phyloP scores from a whole-genome alignment of 37 sponge, comb jelly and placozoan species.

The Ephydatia muelleri region DNA sequence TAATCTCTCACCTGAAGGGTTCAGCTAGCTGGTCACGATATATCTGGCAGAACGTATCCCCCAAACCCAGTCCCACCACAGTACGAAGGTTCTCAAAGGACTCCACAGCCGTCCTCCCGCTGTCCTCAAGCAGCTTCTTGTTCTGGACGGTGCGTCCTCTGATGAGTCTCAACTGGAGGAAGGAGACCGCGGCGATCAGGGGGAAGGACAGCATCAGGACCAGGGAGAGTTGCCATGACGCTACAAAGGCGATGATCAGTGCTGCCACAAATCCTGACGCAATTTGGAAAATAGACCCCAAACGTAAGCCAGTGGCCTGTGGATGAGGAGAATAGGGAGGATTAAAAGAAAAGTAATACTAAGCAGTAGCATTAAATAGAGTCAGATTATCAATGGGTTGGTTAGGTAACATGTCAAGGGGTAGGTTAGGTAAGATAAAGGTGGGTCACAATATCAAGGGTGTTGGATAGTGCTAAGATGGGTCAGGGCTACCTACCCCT shows the following conservation, averaged over 20 bases:
- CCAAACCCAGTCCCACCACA: conserved; percentile 69
- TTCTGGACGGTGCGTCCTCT: conserved; percentile 59
- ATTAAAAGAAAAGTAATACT: background rate
- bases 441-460: too few species aligned
- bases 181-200: conserved; percentile 42
- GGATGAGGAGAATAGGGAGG: background rate
- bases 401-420: too few species aligned
- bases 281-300: conserved; percentile 65
- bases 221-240: conserved; percentile 82
- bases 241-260: conserved; percentile 62
- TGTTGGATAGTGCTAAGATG: background rate
- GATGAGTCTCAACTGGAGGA: conserved; percentile 64
- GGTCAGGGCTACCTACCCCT: conserved; percentile 62
- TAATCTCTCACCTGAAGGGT: conserved; percentile 60
- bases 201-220: conserved; percentile 63
- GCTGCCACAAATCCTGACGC: conserved; percentile 64
- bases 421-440: too few species aligned
- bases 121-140: conserved; percentile 62
- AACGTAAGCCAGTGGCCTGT: conserved; percentile 78
- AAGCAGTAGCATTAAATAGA: background rate
- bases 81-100: conserved; percentile 84
- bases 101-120: conserved; percentile 63
- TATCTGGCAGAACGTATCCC: conserved; percentile 28
- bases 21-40: conserved; percentile 32
- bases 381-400: too few species aligned